A percentile compares a stretch with the other conserved stretches of the same genome.
These are phyloP conservation scores for Fratercula arctica DNA, from an alignment of 2,797 vertebrate species.

Conservation along the genomic window DNA sequence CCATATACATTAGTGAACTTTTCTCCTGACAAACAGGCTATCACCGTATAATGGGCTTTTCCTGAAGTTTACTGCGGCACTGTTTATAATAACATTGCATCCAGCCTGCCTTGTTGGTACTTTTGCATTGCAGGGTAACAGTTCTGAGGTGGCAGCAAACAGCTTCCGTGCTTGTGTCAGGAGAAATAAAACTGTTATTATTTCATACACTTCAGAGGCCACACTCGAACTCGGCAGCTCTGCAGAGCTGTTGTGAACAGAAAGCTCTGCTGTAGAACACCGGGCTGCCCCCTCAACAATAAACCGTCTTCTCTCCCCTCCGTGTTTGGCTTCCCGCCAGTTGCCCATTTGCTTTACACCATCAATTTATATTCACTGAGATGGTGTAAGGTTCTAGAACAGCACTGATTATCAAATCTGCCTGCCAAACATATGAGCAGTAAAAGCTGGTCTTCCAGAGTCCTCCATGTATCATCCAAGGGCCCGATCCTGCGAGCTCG, in stretches of 20 bases:
- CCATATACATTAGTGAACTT: constrained; percentile 65
- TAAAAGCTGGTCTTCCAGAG: constrained; percentile 80
- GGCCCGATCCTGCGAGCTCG: neutral
- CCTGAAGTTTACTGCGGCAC: constrained; percentile 70
- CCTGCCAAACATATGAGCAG: constrained; percentile 86
- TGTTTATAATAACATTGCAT: constrained; percentile 77
- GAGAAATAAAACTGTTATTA: constrained; percentile 87
- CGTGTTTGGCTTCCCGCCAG: constrained; percentile 83
- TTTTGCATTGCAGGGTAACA: constrained; percentile 79
- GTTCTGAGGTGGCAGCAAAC: constrained; percentile 77
- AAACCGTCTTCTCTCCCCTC: constrained; percentile 82
- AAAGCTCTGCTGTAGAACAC: constrained; percentile 82
- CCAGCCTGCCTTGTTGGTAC: constrained; percentile 75
- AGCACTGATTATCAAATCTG: constrained; percentile 84
- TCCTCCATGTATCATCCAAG: constrained; percentile 76
- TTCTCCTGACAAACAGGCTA: constrained; percentile 67
- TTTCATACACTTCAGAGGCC: constrained; percentile 83
- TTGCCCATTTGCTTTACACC: constrained; percentile 91
- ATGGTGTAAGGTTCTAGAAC: constrained; percentile 90
- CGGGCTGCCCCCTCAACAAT: constrained; percentile 86
- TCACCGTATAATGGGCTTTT: constrained; percentile 71
- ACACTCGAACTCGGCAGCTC: constrained; percentile 79
- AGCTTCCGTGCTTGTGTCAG: constrained; percentile 77
- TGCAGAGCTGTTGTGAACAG: constrained; percentile 80
- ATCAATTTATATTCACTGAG: constrained; percentile 93